These are phyloP conservation scores for Aporrectodea caliginosa DNA, from an alignment of 1,140 invertebrate genomes.

Conservation along the genomic window DNA sequence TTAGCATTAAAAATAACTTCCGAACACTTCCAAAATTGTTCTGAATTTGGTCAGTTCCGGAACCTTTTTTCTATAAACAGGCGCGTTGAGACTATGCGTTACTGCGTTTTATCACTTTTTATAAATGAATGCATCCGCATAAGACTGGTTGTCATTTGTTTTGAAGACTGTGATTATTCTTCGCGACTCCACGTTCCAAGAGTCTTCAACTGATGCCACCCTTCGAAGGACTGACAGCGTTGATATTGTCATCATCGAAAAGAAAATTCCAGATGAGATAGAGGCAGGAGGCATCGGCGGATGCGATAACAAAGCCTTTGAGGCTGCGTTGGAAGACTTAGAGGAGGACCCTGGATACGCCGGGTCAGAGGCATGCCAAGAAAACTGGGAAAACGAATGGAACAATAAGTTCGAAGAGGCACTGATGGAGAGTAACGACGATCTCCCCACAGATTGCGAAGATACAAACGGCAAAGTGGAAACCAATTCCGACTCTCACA, in stretches of 20 bases:
- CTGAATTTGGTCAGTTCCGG: too few species aligned
- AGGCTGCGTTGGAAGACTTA: neutral
- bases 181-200: neutral
- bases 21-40: too few species aligned
- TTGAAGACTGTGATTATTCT: too few species aligned
- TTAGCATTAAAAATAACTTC: too few species aligned
- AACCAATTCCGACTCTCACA: too few species aligned
- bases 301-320: neutral
- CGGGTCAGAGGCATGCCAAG: neutral
- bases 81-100: too few species aligned
- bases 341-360: neutral
- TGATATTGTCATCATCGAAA: neutral
- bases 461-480: too few species aligned
- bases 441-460: too few species aligned
- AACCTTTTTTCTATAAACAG: too few species aligned
- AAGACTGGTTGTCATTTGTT: too few species aligned
- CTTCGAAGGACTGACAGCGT: neutral
- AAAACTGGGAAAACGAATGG: neutral
- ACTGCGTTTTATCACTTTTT: too few species aligned
- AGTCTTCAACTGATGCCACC: neutral
- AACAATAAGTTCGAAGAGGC: neutral
- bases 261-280: neutral
- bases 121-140: too few species aligned
- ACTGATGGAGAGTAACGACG: neutral
- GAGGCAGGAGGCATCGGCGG: neutral